Evolutionary conservation across 2,797 vertebrate species (phyloP).

Genomic region (Sandelia bainsii): DNA sequence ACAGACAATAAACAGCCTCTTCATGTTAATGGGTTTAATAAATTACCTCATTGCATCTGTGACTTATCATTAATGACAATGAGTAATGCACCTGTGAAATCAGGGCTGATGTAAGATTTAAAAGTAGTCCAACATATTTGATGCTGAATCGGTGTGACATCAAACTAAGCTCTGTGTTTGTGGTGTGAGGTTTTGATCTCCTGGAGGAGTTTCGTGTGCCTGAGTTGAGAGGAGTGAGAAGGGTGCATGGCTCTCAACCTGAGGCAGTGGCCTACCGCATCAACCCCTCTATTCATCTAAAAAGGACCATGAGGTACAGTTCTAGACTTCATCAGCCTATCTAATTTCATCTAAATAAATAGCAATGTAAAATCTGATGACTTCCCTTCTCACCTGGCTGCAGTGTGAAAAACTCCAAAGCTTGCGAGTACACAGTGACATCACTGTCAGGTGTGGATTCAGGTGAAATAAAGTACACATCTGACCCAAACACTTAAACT

Average conservation of each 20-base stretch:
- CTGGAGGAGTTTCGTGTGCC: conserved; percentile 83
- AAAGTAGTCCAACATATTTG: conserved; percentile 25
- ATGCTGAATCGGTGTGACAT: conserved; percentile 13
- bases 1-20: conserved; percentile 28
- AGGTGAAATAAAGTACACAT: conserved; percentile 3
- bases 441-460: conserved; percentile 5
- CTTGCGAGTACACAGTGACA: neutral
- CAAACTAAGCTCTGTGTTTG: conserved; percentile 55
- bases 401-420: neutral
- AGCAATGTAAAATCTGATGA: neutral
- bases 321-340: neutral
- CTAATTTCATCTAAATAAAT: neutral
- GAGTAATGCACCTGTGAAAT: conserved; percentile 34
- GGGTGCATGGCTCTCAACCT: conserved; percentile 79
- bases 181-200: conserved; percentile 80
- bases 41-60: conserved; percentile 46
- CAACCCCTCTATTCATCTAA: conserved; percentile 79
- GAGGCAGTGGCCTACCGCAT: conserved; percentile 77
- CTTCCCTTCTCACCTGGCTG: neutral
- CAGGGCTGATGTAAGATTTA: conserved; percentile 29
- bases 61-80: conserved; percentile 25
- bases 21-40: conserved; percentile 17
- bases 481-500: neutral
- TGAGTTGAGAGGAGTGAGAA: conserved; percentile 72
- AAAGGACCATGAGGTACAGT: conserved; percentile 81